A percentile compares a stretch with the other conserved stretches of the same genome.
Conservation (phyloP, 1,140 invertebrate genomes). For the Drosophila oshimai region DNA sequence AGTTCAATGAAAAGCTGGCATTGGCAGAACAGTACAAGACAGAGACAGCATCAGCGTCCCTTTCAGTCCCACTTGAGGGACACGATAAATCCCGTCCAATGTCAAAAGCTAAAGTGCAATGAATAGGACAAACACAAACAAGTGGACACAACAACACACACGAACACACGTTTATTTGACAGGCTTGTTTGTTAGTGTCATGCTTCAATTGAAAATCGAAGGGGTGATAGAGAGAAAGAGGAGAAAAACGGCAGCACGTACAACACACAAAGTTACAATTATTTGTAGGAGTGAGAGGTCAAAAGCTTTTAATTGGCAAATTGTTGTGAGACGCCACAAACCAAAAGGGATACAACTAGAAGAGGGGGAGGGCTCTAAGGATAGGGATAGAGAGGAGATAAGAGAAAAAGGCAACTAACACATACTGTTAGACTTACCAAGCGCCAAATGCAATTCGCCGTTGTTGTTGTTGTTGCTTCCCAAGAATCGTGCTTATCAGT, state of each 20-base stretch:
- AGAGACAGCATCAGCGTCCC: not conserved
- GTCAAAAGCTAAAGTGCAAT: slow-evolving; percentile 50
- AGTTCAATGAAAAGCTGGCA: slow-evolving; percentile 77
- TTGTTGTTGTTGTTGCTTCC: slow-evolving; percentile 11
- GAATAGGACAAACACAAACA: slow-evolving; percentile 22
- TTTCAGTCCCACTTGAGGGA: not conserved
- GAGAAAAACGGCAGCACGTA: not conserved
- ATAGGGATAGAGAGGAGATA: not conserved
- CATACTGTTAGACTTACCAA: slow-evolving; percentile 3
- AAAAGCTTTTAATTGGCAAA: slow-evolving; percentile 73
- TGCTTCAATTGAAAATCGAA: slow-evolving; percentile 43
- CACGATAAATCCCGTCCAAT: slow-evolving; percentile 28
- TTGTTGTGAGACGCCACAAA: slow-evolving; percentile 47
- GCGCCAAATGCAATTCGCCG: slow-evolving; percentile 22
- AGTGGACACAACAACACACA: not conserved
- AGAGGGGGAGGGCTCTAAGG: not conserved
- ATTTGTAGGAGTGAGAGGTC: slow-evolving; percentile 29
- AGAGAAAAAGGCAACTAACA: slow-evolving; percentile 2
- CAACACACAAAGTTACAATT: slow-evolving; percentile 7
- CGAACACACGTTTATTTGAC: not conserved
- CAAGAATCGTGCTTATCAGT: slow-evolving; percentile 33
- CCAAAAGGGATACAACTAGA: slow-evolving; percentile 7
- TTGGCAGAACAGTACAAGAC: slow-evolving; percentile 39
- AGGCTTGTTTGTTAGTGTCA: slow-evolving; percentile 11
- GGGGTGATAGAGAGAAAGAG: not conserved